These are phyloP conservation scores for Bombycilla garrulus DNA, from an alignment of 2,113 vertebrate species.

Conservation along the genomic window DNA sequence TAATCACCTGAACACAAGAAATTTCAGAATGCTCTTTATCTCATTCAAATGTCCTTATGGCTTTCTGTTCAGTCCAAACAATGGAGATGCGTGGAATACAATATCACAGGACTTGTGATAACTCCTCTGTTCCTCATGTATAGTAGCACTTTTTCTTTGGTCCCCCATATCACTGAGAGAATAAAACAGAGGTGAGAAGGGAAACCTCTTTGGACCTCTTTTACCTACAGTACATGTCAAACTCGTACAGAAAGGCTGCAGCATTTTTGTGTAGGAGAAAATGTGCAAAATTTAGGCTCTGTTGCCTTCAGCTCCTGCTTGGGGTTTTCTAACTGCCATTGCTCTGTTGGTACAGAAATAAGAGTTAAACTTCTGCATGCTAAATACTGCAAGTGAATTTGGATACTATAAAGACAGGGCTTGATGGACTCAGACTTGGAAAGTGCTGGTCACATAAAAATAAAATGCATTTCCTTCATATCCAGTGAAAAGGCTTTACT, in stretches of 20 bases:
- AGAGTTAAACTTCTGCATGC: not conserved
- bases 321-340: not conserved
- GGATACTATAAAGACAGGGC: not conserved
- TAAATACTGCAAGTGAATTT: not conserved
- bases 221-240: not conserved
- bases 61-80: not conserved
- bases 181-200: not conserved
- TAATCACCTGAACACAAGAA: not conserved
- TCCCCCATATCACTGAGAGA: not conserved
- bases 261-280: not conserved
- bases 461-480: not conserved
- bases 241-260: not conserved
- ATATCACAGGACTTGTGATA: not conserved
- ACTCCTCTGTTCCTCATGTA: not conserved
- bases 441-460: not conserved
- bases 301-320: not conserved
- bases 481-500: not conserved
- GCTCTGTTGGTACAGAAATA: not conserved
- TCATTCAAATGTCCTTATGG: not conserved
- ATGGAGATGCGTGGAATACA: not conserved
- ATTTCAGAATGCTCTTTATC: not conserved
- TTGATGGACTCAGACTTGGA: not conserved
- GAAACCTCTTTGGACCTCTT: not conserved
- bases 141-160: not conserved
- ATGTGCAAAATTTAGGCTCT: accelerated